Base-by-base conservation (phyloP, 1,140 invertebrate species). In the Drosophila tristis region DNA sequence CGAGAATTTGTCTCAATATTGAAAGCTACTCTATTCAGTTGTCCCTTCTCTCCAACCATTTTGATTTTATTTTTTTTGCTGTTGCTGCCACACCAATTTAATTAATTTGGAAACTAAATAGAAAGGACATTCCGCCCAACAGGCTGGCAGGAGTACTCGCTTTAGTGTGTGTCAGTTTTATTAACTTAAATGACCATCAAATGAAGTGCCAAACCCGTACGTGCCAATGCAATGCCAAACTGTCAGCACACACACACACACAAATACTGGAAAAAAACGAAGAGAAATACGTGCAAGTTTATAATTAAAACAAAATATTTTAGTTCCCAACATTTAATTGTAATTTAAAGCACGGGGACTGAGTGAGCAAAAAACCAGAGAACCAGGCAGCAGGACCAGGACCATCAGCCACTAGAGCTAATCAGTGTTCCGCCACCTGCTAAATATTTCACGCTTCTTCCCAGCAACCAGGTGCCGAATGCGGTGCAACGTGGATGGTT, bases 241-340 rank as follows among this genome's bases (percentile, higher is more conserved):
- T 74, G 64, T 70, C 70, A 49, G 74, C 15, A 31, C n/a, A 26
- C 16, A 62, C 39, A 23, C 15, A 8, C 31, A 42, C 11, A 7
- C 16, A 54, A 20, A 20, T 35, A 39, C 5, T 39, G 13, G 29
- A 48, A 23, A 15, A 29, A 11, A 29, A 39, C n/a, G 5, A 13
- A 20, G 26, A 35, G 8, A 39, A 51, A 57, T 26, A 62, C 29
- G 43, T 55, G 45, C n/a, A 49, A 67, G 63, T 71, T 82, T 75
- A 61, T 80, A 80, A 78, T 78, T 80, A 78, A 80, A 80, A 80
- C 76, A 74, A 80, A 80, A 80, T 80, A 80, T 80, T 80, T 78
- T 74, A 74, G 64, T 78, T 78, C 43, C 39, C 70, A 58, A 48
- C 39, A 61, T 78, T 65, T 70, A 80, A 80, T 78, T 80, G 65